phyloP scores from a whole-genome alignment of 2,113 vertebrate genomes.

The Entelurus aequoreus region DNA sequence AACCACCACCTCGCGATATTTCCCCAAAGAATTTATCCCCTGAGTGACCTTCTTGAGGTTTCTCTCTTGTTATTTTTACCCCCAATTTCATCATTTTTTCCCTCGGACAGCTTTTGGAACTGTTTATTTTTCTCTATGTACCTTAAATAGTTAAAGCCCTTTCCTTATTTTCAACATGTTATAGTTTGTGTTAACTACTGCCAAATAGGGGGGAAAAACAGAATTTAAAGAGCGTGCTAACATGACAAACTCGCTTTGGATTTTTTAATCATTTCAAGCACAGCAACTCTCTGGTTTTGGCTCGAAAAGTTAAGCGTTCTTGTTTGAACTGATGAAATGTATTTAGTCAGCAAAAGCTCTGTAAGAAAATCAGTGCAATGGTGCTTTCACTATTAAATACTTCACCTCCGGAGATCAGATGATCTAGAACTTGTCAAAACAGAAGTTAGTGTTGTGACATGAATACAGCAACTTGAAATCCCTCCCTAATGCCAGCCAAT shows the following conservation, averaged over 20 bases:
- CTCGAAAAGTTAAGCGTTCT: neutral
- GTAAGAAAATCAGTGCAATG: neutral
- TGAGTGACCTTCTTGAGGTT: neutral
- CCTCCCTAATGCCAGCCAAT: constrained; percentile 46
- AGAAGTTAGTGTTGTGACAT: constrained; percentile 34
- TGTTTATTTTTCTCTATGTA: too few species aligned
- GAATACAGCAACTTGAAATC: constrained; percentile 33
- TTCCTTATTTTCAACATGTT: neutral
- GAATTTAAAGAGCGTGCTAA: neutral
- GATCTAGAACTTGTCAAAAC: constrained; percentile 35
- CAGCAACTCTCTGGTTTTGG: neutral
- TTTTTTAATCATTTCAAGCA: neutral
- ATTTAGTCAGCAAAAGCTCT: neutral
- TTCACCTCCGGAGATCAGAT: neutral
- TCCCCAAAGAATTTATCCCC: neutral
- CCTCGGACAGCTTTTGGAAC: neutral
- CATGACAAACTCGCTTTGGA: neutral
- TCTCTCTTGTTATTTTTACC: neutral
- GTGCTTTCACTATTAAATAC: too few species aligned
- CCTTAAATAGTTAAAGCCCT: neutral
- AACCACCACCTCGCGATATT: neutral
- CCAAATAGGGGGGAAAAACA: neutral
- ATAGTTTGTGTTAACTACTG: neutral
- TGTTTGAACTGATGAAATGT: neutral
- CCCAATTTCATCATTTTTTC: neutral